Evolutionary conservation across 2,888 invertebrate species (phyloP).

Genomic region (Xylophagus ater): DNA sequence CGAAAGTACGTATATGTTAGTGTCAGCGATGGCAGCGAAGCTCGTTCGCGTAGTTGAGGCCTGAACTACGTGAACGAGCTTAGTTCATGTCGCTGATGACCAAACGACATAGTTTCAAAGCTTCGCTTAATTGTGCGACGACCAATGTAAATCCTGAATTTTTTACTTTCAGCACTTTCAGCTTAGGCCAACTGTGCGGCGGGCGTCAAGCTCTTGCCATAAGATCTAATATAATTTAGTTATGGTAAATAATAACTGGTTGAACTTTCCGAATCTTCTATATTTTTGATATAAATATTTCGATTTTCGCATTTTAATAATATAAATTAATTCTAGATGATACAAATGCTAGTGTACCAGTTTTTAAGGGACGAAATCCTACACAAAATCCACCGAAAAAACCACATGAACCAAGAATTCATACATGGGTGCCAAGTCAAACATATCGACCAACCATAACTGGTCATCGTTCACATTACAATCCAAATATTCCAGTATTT

Average conservation of each 20-base stretch:
- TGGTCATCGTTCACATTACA: conserved; percentile 23
- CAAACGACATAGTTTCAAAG: too few relatives aligned
- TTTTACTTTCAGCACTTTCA: too few relatives aligned
- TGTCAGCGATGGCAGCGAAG: too few relatives aligned
- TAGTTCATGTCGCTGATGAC: too few relatives aligned
- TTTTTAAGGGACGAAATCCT: conserved; percentile 31
- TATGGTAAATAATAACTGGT: neutral
- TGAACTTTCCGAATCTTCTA: neutral
- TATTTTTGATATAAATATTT: neutral
- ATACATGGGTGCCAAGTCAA: conserved; percentile 29
- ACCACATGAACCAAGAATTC: conserved; percentile 30
- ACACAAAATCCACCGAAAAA: conserved; percentile 27
- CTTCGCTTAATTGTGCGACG: too few relatives aligned
- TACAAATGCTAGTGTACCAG: conserved; percentile 34
- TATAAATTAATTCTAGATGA: conserved; percentile 25
- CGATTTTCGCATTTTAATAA: neutral
- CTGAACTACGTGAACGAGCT: too few relatives aligned
- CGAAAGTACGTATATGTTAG: too few relatives aligned
- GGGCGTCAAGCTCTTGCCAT: too few relatives aligned
- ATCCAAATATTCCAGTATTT: conserved; percentile 28
- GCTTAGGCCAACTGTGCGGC: too few relatives aligned
- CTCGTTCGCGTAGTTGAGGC: too few relatives aligned
- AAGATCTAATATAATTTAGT: too few relatives aligned
- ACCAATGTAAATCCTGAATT: too few relatives aligned
- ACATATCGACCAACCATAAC: neutral